Conservation (phyloP, 2,113 vertebrate species). For the Platysteira castanea region DNA sequence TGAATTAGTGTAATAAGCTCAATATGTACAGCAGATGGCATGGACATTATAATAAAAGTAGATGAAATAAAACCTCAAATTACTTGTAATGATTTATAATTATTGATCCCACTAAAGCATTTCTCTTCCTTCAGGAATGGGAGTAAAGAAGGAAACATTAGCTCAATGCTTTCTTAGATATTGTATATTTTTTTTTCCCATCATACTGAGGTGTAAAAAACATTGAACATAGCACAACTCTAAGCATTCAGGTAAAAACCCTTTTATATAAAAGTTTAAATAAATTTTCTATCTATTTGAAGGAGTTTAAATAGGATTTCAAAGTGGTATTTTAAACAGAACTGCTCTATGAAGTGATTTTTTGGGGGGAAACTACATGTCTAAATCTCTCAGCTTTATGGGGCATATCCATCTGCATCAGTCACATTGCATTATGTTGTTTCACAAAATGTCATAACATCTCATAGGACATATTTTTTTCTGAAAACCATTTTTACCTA, state of each 20-base stretch:
- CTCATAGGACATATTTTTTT: slow-evolving; percentile 17
- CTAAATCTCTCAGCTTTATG: slow-evolving; percentile 28
- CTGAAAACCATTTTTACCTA: slow-evolving; percentile 13
- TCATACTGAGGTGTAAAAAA: background rate
- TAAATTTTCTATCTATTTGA: slow-evolving; percentile 14
- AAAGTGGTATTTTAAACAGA: slow-evolving; percentile 28
- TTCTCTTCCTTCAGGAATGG: slow-evolving; percentile 8
- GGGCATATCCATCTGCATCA: slow-evolving; percentile 35
- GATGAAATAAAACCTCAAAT: slow-evolving; percentile 49
- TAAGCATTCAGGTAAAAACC: background rate
- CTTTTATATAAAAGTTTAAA: slow-evolving; percentile 16
- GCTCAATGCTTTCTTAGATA: background rate
- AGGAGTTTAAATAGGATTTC: slow-evolving; percentile 5
- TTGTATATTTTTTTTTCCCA: background rate
- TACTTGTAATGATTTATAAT: slow-evolving; percentile 1
- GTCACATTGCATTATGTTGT: slow-evolving; percentile 33
- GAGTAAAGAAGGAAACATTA: background rate
- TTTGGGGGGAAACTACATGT: background rate
- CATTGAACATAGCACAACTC: background rate
- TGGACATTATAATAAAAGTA: slow-evolving; percentile 19
- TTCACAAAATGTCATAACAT: slow-evolving; percentile 43
- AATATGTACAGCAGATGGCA: slow-evolving; percentile 47
- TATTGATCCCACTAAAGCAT: slow-evolving; percentile 44
- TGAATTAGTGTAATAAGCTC: slow-evolving; percentile 46
- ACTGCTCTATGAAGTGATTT: background rate